phyloP scores from a whole-genome alignment of 2,797 vertebrate species.

The Pseudomugil gertrudae region DNA sequence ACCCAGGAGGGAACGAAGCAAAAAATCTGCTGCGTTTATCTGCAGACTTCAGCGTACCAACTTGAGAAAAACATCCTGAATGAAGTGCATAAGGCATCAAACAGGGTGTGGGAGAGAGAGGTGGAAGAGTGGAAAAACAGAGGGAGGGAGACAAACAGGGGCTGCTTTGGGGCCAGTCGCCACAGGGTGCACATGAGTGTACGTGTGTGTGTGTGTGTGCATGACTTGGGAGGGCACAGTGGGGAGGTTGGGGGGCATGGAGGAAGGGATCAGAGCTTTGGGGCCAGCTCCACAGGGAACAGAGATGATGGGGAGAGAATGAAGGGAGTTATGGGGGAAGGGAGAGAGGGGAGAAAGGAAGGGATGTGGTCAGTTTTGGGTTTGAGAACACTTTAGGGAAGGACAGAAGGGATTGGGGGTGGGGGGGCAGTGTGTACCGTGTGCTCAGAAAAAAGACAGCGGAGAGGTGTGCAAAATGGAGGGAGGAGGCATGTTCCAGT shows the following conservation, averaged over 20 bases:
- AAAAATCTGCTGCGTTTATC: conserved; percentile 11
- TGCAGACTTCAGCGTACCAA: conserved; percentile 18
- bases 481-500: conserved; percentile 52
- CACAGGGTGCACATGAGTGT: conserved; percentile 62
- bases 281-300: conserved; percentile 78
- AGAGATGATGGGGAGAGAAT: conserved; percentile 72
- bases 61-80: conserved; percentile 41
- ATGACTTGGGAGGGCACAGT: conserved; percentile 71
- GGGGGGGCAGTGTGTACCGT: conserved; percentile 27
- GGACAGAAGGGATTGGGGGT: conserved; percentile 32
- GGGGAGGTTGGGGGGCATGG: conserved; percentile 70
- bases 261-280: conserved; percentile 78
- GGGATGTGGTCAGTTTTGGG: conserved; percentile 75
- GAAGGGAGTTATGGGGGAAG: conserved; percentile 61
- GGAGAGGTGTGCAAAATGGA: conserved; percentile 39
- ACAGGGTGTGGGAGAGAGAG: conserved; percentile 58
- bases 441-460: conserved; percentile 20
- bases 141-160: conserved; percentile 67
- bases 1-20: neutral
- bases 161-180: conserved; percentile 72
- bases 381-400: conserved; percentile 71
- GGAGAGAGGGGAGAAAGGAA: conserved; percentile 68
- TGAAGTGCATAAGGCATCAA: conserved; percentile 55
- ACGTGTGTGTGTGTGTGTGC: conserved; percentile 43
- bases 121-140: conserved; percentile 67